Conservation (phyloP, 1,140 invertebrate species). For the Pseudomyrmex concolor region DNA sequence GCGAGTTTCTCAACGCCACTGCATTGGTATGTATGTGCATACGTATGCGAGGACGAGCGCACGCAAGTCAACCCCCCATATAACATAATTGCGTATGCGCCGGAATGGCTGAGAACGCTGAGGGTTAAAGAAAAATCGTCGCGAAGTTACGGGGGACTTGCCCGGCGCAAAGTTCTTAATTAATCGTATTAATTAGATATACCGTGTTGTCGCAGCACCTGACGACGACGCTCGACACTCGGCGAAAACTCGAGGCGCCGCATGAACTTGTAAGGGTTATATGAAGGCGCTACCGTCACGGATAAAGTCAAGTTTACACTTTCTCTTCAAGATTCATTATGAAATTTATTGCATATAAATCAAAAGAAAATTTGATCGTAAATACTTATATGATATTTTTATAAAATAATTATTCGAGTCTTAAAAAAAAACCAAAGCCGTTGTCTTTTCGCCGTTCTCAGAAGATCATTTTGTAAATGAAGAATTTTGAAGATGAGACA, state of each 20-base stretch:
- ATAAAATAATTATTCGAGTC: neutral
- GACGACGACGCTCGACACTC: constrained; percentile 63
- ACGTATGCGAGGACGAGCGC: constrained; percentile 33
- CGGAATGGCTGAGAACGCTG: constrained; percentile 14
- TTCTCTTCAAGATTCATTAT: neutral
- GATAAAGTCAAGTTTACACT: neutral
- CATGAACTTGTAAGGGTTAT: constrained; percentile 52
- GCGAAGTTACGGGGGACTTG: constrained; percentile 55
- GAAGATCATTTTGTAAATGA: neutral
- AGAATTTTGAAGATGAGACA: neutral
- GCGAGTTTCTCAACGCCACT: constrained; percentile 1
- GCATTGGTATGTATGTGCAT: neutral
- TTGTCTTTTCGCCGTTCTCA: neutral
- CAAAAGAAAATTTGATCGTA: neutral
- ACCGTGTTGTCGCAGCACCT: constrained; percentile 65
- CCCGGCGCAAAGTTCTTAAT: constrained; percentile 74
- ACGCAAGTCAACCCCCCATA: constrained; percentile 41
- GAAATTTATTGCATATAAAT: neutral
- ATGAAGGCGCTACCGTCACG: neutral
- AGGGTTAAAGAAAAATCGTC: constrained; percentile 65
- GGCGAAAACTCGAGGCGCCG: constrained; percentile 48
- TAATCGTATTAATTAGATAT: constrained; percentile 78
- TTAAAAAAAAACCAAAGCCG: neutral
- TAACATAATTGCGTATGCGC: constrained; percentile 51
- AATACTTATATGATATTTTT: neutral